phyloP scores from a whole-genome alignment of 1,140 invertebrate genomes.

The Episyrphus balteatus region DNA sequence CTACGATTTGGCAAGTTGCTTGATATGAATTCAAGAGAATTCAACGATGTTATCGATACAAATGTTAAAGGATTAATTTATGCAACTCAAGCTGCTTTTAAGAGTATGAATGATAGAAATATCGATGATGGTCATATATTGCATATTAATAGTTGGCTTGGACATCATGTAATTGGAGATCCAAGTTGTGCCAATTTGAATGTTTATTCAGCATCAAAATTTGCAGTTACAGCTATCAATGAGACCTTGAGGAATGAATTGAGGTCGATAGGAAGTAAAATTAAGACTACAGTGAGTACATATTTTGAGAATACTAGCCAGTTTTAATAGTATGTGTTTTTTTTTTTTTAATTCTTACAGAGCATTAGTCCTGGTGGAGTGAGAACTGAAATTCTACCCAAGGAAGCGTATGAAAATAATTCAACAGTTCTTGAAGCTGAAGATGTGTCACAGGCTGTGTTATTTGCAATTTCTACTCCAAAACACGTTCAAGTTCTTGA shows the following conservation, averaged over 20 bases:
- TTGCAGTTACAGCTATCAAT: conserved; percentile 53
- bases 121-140: conserved; percentile 57
- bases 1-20: conserved; percentile 32
- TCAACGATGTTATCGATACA: conserved; percentile 47
- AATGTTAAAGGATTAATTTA: conserved; percentile 57
- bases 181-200: conserved; percentile 35
- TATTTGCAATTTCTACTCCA: conserved; percentile 48
- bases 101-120: conserved; percentile 51
- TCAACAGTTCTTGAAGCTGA: conserved; percentile 30
- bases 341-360: conserved; percentile 16
- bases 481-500: conserved; percentile 47
- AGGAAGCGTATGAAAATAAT: conserved; percentile 11
- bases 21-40: conserved; percentile 28
- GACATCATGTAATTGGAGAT: conserved; percentile 36
- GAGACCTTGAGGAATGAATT: conserved; percentile 54
- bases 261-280: conserved; percentile 41
- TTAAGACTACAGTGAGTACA: conserved; percentile 55
- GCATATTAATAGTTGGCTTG: conserved; percentile 53
- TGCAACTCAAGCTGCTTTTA: conserved; percentile 52
- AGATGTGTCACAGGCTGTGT: conserved; percentile 45
- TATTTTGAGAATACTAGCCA: neutral
- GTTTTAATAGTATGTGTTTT: too few species aligned
- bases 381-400: conserved; percentile 42
- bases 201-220: conserved; percentile 56
- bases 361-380: conserved; percentile 50